Conservation (phyloP, 2,113 vertebrate species). For the Eudorcas thomsonii region DNA sequence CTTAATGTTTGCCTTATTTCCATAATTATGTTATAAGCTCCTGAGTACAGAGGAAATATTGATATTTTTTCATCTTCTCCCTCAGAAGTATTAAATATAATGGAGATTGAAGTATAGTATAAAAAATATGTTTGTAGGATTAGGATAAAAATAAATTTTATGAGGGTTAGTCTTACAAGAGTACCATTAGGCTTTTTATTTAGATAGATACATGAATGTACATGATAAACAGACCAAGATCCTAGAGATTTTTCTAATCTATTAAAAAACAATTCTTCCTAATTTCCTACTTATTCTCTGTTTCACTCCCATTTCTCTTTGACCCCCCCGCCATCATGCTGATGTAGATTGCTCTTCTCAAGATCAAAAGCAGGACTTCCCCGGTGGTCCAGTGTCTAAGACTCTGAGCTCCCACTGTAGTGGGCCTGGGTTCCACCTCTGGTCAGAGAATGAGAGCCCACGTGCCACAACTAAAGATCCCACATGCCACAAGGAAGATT, state of each 20-base stretch:
- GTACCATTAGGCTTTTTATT: neutral
- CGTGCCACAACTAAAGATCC: neutral
- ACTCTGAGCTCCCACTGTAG: neutral
- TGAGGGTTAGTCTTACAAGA: neutral
- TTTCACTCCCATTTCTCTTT: neutral
- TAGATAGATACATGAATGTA: neutral
- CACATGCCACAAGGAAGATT: neutral
- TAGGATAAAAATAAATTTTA: neutral
- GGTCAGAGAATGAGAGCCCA: neutral
- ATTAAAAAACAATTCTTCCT: neutral
- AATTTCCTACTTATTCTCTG: neutral
- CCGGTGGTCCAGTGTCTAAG: neutral
- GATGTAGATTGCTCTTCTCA: neutral
- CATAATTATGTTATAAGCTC: constrained; percentile 10
- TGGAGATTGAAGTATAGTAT: neutral
- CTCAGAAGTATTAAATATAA: neutral
- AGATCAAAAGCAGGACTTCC: neutral
- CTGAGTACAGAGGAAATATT: neutral
- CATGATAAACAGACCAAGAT: neutral
- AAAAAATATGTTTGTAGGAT: neutral
- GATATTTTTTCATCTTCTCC: neutral
- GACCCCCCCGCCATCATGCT: fast-evolving
- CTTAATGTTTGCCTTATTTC: neutral
- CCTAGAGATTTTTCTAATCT: neutral
- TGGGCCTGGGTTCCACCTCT: neutral